Base-by-base conservation (phyloP, 1,140 invertebrate genomes). In the Halyomorpha halys region DNA sequence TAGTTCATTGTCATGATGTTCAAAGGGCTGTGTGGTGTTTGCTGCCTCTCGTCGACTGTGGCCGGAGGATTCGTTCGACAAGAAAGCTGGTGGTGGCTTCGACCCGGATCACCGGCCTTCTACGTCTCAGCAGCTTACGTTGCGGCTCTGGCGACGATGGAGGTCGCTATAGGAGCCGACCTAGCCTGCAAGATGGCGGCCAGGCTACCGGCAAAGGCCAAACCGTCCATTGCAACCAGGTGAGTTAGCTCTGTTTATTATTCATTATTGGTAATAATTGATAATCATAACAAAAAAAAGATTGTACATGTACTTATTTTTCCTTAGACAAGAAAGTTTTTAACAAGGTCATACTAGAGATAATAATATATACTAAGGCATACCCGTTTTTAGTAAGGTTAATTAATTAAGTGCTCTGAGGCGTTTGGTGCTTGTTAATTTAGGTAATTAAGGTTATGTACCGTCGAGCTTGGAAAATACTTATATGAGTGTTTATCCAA, bases 91-190 rank as follows among this genome's bases (percentile, higher is more conserved):
- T 82, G 80, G 81, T 82, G 81, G 81, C 69, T 83, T 63, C 74
- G 78, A 47, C 74, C 73, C 39, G 78, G 76, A 11, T 78, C 78
- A 15, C 73, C 78, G 23, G 74, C 80, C 16, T 82, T 81, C 68
- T 80, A 81, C 69, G 80, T 82, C 66, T 81, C 81, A 64, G 70
- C 81, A 30, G 76, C 74, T 60, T 81, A 79, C 62, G 75, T 77
- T 8, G 74, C 74, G 1, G 76, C 79, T 54, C 78, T 82, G 71
- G 72, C 79, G 13, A 59, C 77, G 6, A 73, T 81, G 44, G 82
- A 81, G 66, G 71, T 76, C 30, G 71, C 82, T 27, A 67, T 82
- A 39, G 81, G 80, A 60, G 74, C 76, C 68, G 77, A 76, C 27
- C 75, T 81, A 13, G 69, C 75, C 8, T 73, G 73, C 44, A 77